phyloP scores from a whole-genome alignment of 2,797 vertebrate genomes.

The Lepilemur ruficaudatus region DNA sequence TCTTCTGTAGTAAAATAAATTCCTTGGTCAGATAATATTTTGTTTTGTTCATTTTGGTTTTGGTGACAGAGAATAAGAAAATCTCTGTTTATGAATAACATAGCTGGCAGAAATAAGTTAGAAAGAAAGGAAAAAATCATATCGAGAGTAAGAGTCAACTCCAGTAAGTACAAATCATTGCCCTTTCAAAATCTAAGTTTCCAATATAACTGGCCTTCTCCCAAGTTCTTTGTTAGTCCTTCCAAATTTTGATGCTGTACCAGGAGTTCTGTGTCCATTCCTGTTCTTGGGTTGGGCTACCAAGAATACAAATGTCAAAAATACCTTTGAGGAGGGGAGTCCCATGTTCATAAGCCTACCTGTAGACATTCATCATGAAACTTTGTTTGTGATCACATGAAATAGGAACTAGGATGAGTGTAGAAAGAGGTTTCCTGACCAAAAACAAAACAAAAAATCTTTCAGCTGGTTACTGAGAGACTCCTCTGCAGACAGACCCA shows the following conservation, averaged over 20 bases:
- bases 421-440: not conserved
- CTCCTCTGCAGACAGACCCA: slow-evolving; percentile 4
- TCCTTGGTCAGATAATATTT: not conserved
- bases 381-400: not conserved
- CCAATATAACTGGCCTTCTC: not conserved
- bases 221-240: not conserved
- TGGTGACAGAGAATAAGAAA: not conserved
- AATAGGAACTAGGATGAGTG: not conserved
- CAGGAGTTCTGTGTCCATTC: not conserved
- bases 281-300: not conserved
- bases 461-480: not conserved
- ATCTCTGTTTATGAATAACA: not conserved
- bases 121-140: not conserved
- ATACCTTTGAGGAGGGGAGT: not conserved
- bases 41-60: not conserved
- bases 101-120: not conserved
- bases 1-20: not conserved
- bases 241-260: not conserved
- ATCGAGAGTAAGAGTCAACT: not conserved
- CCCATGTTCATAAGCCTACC: not conserved
- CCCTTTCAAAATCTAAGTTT: not conserved
- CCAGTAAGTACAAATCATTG: not conserved
- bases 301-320: not conserved
- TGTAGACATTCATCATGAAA: not conserved
- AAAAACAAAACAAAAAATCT: not conserved